Evolutionary conservation across 2,113 vertebrate genomes (phyloP).

Genomic region (Synchiropus splendidus): DNA sequence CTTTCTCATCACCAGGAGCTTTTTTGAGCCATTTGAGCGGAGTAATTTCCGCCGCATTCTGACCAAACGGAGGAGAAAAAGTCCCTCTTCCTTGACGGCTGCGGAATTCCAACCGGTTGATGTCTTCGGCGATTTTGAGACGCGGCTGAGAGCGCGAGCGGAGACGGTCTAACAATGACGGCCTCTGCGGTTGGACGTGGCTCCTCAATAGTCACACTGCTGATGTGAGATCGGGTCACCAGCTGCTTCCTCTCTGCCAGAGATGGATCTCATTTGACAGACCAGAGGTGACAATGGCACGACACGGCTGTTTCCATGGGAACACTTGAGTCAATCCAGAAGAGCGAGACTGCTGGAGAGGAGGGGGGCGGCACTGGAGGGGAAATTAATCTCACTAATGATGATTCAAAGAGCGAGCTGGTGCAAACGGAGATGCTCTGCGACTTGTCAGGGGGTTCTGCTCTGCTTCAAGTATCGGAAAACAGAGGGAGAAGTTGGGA

Average conservation of each 20-base stretch:
- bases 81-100: slow-evolving; percentile 7
- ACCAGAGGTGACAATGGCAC: slow-evolving; percentile 41
- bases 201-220: too few relatives aligned
- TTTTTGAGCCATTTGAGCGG: slow-evolving; percentile 13
- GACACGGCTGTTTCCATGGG: slow-evolving; percentile 61
- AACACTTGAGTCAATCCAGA: slow-evolving; percentile 44
- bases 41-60: slow-evolving; percentile 23
- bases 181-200: slow-evolving; percentile 10
- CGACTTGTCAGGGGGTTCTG: slow-evolving; percentile 10
- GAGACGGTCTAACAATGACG: too few relatives aligned
- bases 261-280: slow-evolving; percentile 46
- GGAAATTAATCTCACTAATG: slow-evolving; percentile 53
- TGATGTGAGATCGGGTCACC: slow-evolving; percentile 55
- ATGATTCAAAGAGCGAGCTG: slow-evolving; percentile 37
- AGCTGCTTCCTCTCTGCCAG: slow-evolving; percentile 49
- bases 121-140: slow-evolving; percentile 21
- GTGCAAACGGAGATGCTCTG: slow-evolving; percentile 7
- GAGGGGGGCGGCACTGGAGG: slow-evolving; percentile 16
- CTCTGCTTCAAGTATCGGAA: neutral
- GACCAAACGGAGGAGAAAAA: slow-evolving; percentile 11
- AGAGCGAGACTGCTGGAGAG: slow-evolving; percentile 23
- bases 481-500: too few relatives aligned
- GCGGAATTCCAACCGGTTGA: slow-evolving; percentile 19
- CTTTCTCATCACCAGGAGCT: slow-evolving; percentile 17
- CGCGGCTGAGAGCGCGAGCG: too few relatives aligned